Evolutionary conservation across 2,888 invertebrate genomes (phyloP).

Genomic region (Aspidiotus rigidus): DNA sequence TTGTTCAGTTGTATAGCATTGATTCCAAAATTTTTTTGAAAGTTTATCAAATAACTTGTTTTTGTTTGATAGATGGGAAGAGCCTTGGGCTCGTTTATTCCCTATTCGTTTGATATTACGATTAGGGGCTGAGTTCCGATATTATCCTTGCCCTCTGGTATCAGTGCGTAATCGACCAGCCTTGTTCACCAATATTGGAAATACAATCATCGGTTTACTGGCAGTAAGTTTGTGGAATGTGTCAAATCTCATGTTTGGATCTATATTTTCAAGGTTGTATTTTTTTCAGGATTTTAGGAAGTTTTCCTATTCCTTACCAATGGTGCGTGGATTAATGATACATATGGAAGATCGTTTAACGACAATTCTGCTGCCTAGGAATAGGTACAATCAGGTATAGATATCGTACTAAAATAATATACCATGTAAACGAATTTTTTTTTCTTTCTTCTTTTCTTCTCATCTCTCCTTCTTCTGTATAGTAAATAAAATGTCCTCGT

Average conservation of each 20-base stretch:
- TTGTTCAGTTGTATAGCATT: constrained; percentile 3
- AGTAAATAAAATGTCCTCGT: too few relatives aligned
- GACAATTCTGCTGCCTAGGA: constrained; percentile 63
- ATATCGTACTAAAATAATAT: too few relatives aligned
- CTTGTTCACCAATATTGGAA: constrained; percentile 74
- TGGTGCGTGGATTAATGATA: constrained; percentile 64
- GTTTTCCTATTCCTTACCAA: constrained; percentile 68
- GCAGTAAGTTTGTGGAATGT: constrained; percentile 47
- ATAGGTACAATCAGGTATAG: constrained; percentile 56
- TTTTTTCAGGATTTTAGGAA: constrained; percentile 62
- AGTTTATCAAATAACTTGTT: too few relatives aligned
- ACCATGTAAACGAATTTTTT: too few relatives aligned
- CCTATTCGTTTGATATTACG: constrained; percentile 63
- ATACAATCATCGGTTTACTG: constrained; percentile 76
- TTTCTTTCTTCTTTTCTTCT: too few relatives aligned
- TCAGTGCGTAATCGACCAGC: constrained; percentile 66
- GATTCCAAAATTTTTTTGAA: background rate
- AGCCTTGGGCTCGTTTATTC: constrained; percentile 73
- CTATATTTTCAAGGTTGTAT: background rate
- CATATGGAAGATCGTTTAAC: constrained; percentile 76
- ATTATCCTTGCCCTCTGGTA: constrained; percentile 75
- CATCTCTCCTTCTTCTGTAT: too few relatives aligned
- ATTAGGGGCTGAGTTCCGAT: constrained; percentile 73
- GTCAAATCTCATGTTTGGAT: background rate
- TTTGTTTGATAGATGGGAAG: constrained; percentile 52